Percentiles rank a stretch among this genome's conserved stretches.
Conservation (phyloP, 1,140 invertebrate species). For the Bombus fervidus region DNA sequence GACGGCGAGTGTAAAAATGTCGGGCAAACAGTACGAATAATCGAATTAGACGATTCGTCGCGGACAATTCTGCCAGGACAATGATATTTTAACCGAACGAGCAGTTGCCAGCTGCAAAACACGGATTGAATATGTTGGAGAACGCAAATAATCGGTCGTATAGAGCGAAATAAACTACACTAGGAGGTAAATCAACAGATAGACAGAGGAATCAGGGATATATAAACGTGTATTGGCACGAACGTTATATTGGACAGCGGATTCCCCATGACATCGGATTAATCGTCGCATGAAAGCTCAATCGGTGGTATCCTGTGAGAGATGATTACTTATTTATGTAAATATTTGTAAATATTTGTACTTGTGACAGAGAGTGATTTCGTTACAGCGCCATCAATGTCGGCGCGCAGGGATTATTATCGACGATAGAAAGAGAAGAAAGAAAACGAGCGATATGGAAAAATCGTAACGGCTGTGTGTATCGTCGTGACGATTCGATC, state of each 20-base stretch:
- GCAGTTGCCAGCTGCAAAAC: constrained; percentile 37
- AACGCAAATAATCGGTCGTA: constrained; percentile 58
- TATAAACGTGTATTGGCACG: constrained; percentile 7
- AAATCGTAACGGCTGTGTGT: not conserved
- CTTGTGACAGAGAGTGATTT: constrained; percentile 65
- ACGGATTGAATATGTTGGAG: constrained; percentile 27
- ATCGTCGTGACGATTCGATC: not conserved
- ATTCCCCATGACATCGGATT: constrained; percentile 56
- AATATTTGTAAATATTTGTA: constrained; percentile 80
- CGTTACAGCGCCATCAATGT: not conserved
- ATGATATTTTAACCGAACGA: constrained; percentile 46
- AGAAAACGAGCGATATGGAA: not conserved
- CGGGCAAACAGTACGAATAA: constrained; percentile 25
- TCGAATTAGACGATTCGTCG: constrained; percentile 49
- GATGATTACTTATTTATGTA: constrained; percentile 74
- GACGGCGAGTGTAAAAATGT: not conserved
- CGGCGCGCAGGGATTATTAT: constrained; percentile 17
- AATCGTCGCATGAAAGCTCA: constrained; percentile 59
- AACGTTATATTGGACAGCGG: constrained; percentile 24
- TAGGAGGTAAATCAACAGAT: constrained; percentile 51
- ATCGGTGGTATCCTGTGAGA: constrained; percentile 71
- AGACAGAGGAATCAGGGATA: constrained; percentile 17
- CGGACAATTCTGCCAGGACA: constrained; percentile 36
- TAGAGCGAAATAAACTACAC: constrained; percentile 50
- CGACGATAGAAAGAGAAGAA: not conserved